Conservation (phyloP, 2,888 invertebrate genomes). For the Cantharis lateralis region DNA sequence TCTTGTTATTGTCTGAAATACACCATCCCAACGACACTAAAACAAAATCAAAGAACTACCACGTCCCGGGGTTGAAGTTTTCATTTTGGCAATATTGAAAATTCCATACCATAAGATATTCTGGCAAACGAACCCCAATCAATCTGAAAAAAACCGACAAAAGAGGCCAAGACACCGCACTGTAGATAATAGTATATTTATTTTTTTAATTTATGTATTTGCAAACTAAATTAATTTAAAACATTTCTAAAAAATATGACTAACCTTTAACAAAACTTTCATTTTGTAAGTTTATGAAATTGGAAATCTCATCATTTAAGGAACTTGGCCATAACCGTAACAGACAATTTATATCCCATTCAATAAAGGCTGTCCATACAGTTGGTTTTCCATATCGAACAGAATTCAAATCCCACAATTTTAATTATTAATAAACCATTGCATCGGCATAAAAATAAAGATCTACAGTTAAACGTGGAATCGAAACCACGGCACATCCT, state of each 20-base stretch:
- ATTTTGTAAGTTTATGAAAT: not conserved
- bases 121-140: too few relatives aligned
- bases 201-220: not conserved
- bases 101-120: too few relatives aligned
- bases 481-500: not conserved
- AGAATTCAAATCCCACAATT: too few relatives aligned
- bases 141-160: too few relatives aligned
- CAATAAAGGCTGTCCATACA: not conserved
- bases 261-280: not conserved
- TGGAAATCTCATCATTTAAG: not conserved
- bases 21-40: too few relatives aligned
- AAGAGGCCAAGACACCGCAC: not conserved
- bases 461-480: not conserved
- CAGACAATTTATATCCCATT: not conserved
- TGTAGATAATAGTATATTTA: not conserved
- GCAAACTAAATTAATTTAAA: not conserved
- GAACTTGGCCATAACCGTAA: not conserved
- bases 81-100: too few relatives aligned
- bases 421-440: too few relatives aligned
- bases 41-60: too few relatives aligned
- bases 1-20: too few relatives aligned
- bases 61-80: too few relatives aligned
- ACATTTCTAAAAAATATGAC: not conserved
- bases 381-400: too few relatives aligned
- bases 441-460: too few relatives aligned